These are phyloP conservation scores for Clarias fuscus DNA, from an alignment of 2,797 vertebrate genomes.

Conservation along the genomic window DNA sequence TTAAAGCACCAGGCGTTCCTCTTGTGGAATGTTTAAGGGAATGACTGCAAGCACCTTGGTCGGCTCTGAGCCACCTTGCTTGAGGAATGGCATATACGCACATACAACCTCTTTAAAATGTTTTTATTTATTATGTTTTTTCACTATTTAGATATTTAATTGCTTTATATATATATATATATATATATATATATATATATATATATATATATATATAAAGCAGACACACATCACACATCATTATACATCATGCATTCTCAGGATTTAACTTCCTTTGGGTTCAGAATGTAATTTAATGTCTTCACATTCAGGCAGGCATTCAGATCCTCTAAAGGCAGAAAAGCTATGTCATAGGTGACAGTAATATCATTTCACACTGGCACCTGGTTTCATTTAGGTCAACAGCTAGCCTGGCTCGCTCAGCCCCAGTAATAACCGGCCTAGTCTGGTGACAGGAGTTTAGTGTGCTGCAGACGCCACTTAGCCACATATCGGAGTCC, in stretches of 20 bases:
- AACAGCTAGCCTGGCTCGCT: neutral
- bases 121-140: too few species aligned
- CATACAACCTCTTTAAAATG: too few species aligned
- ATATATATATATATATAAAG: neutral
- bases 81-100: too few species aligned
- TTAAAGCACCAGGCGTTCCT: too few species aligned
- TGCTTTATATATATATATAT: too few species aligned
- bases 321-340: neutral
- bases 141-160: too few species aligned
- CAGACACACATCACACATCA: too few species aligned
- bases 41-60: too few species aligned
- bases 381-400: slow-evolving; percentile 30
- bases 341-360: neutral
- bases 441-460: slow-evolving; percentile 18
- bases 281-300: neutral
- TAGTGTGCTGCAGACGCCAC: slow-evolving; percentile 42
- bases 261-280: neutral
- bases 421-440: slow-evolving; percentile 17
- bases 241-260: neutral
- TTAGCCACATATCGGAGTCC: slow-evolving; percentile 41
- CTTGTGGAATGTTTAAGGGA: too few species aligned
- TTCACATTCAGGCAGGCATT: slow-evolving; percentile 14
- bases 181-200: neutral
- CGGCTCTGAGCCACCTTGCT: too few species aligned
- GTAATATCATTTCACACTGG: neutral